Conservation (phyloP, 2,888 invertebrate species). For the Dicyrtoma fusca region DNA sequence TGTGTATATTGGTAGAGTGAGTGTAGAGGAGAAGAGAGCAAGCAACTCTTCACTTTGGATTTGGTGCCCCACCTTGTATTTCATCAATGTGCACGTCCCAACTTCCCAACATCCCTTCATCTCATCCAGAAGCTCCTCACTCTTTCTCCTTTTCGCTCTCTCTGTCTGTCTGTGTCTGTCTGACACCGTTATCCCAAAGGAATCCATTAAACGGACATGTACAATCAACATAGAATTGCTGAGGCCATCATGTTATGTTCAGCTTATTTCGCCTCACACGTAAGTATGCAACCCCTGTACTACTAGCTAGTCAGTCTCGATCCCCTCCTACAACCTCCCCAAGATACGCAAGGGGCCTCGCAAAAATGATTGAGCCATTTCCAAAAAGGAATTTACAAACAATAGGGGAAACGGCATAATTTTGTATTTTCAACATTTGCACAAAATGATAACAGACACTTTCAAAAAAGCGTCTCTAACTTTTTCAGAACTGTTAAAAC, state of each 20-base stretch:
- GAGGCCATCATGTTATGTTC: conserved; percentile 23
- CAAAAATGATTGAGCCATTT: no score
- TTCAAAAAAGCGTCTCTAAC: no score
- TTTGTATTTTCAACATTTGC: no score
- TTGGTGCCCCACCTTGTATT: conserved; percentile 39
- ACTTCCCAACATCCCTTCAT: conserved; percentile 21
- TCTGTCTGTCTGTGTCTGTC: conserved; percentile 23
- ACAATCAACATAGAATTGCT: conserved; percentile 51
- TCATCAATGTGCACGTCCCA: conserved; percentile 45
- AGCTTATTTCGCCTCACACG: conserved; percentile 8
- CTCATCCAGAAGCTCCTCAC: background rate
- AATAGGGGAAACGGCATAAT: no score
- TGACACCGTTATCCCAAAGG: conserved; percentile 53
- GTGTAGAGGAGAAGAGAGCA: no score
- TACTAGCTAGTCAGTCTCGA: background rate
- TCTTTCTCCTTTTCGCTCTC: conserved; percentile 11
- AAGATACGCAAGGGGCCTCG: no score
- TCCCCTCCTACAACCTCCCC: background rate
- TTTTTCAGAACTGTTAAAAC: no score
- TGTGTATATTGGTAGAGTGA: no score
- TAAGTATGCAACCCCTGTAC: background rate
- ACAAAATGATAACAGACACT: no score
- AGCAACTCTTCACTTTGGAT: no score
- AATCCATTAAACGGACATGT: conserved; percentile 57
- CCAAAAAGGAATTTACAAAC: no score